Percentiles rank a stretch among this genome's conserved stretches.
phyloP scores from a whole-genome alignment of 2,113 vertebrate genomes.

The Amphiprion percula region DNA sequence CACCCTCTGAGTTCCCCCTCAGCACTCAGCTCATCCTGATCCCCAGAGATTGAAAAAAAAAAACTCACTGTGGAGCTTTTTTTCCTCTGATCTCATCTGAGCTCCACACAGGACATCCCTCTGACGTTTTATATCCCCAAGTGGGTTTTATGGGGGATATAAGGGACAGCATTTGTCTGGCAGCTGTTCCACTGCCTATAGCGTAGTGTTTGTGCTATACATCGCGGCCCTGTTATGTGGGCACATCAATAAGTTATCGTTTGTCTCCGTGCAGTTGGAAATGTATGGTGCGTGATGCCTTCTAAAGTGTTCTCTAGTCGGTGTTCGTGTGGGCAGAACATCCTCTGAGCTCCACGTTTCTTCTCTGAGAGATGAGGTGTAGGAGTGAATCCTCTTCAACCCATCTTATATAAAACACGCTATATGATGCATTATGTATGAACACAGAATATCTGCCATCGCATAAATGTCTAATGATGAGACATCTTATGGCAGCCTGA shows the following conservation, averaged over 20 bases:
- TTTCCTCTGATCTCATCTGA: constrained; percentile 26
- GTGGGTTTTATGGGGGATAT: constrained; percentile 7
- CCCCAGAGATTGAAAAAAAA: constrained; percentile 39
- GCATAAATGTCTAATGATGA: constrained; percentile 38
- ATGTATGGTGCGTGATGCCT: not conserved
- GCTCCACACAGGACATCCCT: constrained; percentile 8
- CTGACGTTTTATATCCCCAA: not conserved
- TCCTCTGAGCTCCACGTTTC: constrained; percentile 28
- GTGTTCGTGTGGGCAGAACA: constrained; percentile 37
- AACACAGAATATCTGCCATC: constrained; percentile 31
- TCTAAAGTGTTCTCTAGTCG: not conserved
- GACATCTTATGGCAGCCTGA: constrained; percentile 14
- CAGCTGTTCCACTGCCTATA: constrained; percentile 3
- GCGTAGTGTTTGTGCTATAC: not conserved
- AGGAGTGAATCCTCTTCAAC: constrained; percentile 43
- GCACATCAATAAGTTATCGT: constrained; percentile 9
- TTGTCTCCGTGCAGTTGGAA: constrained; percentile 10
- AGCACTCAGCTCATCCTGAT: constrained; percentile 33
- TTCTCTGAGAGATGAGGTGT: constrained; percentile 38
- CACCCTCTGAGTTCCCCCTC: not conserved
- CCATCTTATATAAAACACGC: constrained; percentile 59
- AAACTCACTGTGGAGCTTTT: constrained; percentile 13
- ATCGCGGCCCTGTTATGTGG: not conserved
- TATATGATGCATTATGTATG: constrained; percentile 59
- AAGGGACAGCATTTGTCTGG: constrained; percentile 24